Evolutionary conservation across 2,797 vertebrate species (phyloP).

Genomic region (Lepilemur septentrionalis): DNA sequence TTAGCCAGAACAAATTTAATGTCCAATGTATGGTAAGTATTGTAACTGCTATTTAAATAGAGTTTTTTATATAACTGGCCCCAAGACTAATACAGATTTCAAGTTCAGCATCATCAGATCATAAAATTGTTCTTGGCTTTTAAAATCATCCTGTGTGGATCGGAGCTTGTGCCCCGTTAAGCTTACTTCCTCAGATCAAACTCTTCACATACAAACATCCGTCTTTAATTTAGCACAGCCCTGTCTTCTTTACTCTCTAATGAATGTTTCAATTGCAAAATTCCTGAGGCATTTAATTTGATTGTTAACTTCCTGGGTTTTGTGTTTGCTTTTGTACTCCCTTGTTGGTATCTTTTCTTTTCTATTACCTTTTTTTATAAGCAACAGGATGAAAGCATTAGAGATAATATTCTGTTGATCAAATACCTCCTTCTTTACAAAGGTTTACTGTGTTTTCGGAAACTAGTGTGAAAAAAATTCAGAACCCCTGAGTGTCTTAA

Average conservation of each 20-base stretch:
- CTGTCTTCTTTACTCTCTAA: background rate
- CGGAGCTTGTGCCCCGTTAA: background rate
- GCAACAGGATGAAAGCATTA: background rate
- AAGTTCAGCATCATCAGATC: background rate
- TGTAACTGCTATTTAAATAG: background rate
- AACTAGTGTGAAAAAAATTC: background rate
- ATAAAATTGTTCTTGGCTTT: background rate
- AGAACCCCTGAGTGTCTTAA: background rate
- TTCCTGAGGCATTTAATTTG: background rate
- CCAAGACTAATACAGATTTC: background rate
- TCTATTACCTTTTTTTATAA: background rate
- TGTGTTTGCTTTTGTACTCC: background rate
- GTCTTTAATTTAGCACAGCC: background rate
- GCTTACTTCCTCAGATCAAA: background rate
- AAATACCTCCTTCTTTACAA: background rate
- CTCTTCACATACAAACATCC: background rate
- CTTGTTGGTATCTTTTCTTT: background rate
- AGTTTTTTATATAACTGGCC: background rate
- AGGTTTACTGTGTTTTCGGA: background rate
- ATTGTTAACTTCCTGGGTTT: background rate
- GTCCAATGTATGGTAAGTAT: background rate
- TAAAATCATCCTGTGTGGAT: background rate
- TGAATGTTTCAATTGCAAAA: constrained; percentile 2
- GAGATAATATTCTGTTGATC: background rate
- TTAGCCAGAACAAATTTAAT: background rate